Conservation (phyloP, 2,888 invertebrate species). For the Ormyrus thymus region DNA sequence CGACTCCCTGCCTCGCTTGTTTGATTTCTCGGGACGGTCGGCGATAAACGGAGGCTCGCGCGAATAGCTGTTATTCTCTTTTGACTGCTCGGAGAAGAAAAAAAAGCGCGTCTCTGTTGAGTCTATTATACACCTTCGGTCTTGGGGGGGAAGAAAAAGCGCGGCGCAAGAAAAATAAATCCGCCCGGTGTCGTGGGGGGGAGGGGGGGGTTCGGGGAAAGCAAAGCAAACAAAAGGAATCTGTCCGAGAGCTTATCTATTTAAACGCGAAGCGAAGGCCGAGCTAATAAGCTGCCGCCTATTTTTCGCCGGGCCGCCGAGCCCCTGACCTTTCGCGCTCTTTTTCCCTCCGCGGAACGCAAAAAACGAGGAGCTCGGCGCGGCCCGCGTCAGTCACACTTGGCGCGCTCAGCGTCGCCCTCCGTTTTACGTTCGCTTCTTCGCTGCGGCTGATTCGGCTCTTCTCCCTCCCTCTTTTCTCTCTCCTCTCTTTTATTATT, state of each 20-base stretch:
- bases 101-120: conserved; percentile 27
- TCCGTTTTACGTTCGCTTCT: too few species aligned
- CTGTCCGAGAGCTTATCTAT: background rate
- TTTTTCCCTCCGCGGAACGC: too few species aligned
- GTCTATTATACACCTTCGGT: conserved; percentile 14
- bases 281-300: background rate
- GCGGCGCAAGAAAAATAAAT: background rate
- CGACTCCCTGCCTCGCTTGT: background rate
- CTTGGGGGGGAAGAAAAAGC: background rate
- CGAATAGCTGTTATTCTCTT: conserved; percentile 7
- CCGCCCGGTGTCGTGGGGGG: too few species aligned
- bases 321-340: background rate
- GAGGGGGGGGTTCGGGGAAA: too few species aligned
- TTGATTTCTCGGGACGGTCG: background rate
- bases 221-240: conserved; percentile 5
- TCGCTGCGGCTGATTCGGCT: too few species aligned
- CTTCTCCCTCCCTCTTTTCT: background rate
- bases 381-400: conserved; percentile 4
- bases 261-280: background rate
- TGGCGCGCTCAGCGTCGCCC: background rate
- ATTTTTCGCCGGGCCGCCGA: background rate
- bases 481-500: background rate
- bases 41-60: background rate
- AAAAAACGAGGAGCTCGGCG: background rate
- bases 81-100: background rate